Evolutionary conservation across 2,113 vertebrate species (phyloP), one percentile per base, ranked within the genome.

Genomic region (Zosterops pallidus): DNA sequence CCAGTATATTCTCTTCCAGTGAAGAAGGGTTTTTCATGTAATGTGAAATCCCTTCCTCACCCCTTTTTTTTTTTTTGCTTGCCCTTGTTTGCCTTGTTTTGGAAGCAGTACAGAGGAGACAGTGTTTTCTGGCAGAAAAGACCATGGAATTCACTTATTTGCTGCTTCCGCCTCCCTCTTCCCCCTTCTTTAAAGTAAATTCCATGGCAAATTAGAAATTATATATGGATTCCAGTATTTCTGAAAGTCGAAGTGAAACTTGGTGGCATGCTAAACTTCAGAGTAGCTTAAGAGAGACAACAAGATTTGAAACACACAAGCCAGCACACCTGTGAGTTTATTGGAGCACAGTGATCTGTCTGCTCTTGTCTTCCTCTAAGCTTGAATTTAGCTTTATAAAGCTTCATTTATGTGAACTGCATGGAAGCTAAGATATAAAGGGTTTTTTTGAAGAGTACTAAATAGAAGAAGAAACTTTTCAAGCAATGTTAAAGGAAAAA

Each of bases 21-120:
- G 68, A 89, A 60, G 59, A 75, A 83, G 41, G 8, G 8, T 1
- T 56, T 89, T 67, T 79, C 29, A 42, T 46, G 39, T 86, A 81
- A 62, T 53, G 11, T 29, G 9, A 94, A 94, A 67, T 14, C 18
- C 21, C 26, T 71, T 74, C 31, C 49, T 63, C 62, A 20, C 9
- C 5, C 16, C 2, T 5, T 25, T 71, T 63, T 39, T 35, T 35
- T 37, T 77, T 90, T 64, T 70, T 6, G 24, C 75, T 81, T 91
- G 46, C 41, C 69, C 39, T 81, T 13, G 31, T 74, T 97, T 95
- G 39, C 69, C 39, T 81, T 13, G n/a, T 74, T 97, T 95, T 84
- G 65, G 81, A 93, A 94, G 53, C 44, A 50, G 24, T 92, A 91
- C 74, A 91, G 86, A 82, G 65, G 60, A 93, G 80, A 79, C 52